Percentiles rank a stretch among this genome's conserved stretches.
These are phyloP conservation scores for Diadophis punctatus DNA, from an alignment of 2,113 vertebrate species.

Conservation along the genomic window DNA sequence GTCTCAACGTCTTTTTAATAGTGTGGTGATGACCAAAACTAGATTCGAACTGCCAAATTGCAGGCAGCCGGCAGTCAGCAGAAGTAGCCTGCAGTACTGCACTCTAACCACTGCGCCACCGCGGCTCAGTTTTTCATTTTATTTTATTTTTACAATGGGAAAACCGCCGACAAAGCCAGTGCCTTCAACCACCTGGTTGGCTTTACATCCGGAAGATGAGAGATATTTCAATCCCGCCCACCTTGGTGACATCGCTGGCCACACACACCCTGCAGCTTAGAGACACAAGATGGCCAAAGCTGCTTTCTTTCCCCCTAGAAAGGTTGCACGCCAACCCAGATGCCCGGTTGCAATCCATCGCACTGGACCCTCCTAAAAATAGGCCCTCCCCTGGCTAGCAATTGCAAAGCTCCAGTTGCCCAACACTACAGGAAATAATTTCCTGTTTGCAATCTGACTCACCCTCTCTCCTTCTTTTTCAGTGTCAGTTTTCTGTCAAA, in stretches of 20 bases:
- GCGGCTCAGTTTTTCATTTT: no score
- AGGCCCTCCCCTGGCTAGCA: background rate
- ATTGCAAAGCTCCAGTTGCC: background rate
- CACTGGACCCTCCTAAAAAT: background rate
- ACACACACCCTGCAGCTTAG: background rate
- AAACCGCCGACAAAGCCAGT: background rate
- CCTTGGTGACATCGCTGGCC: background rate
- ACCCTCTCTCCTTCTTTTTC: background rate
- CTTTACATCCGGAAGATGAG: no score
- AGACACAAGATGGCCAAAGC: background rate
- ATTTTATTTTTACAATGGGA: background rate
- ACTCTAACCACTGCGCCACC: no score
- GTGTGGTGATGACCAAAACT: no score
- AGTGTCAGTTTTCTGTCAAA: background rate
- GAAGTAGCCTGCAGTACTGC: no score
- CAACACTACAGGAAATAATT: background rate
- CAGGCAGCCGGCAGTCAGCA: no score
- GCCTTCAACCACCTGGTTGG: background rate
- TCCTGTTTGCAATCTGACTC: conserved; percentile 2
- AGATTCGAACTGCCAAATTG: no score
- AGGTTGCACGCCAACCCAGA: background rate
- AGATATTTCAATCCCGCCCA: background rate
- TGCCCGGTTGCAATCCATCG: background rate
- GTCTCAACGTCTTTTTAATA: no score
- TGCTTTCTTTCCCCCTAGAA: background rate